Conservation (phyloP, 2,888 invertebrate genomes). For the Aethes cnicana region DNA sequence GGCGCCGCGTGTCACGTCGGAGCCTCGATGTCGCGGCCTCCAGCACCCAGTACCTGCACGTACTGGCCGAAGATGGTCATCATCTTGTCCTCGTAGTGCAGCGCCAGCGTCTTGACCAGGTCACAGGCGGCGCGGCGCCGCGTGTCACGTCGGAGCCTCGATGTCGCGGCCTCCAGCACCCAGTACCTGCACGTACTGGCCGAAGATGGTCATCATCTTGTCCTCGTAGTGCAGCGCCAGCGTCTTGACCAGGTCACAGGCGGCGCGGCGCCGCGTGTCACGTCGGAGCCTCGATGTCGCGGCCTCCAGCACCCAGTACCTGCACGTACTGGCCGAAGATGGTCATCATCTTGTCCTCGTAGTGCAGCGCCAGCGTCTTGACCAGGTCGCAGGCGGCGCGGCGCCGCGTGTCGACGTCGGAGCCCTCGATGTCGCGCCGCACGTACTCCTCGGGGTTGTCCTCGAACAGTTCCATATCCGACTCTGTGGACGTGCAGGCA, state of each 20-base stretch:
- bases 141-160: neutral
- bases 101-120: no score
- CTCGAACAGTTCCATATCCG: slow-evolving; percentile 98
- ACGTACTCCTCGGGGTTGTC: slow-evolving; percentile 99
- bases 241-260: slow-evolving; percentile 97
- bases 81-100: no score
- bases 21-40: neutral
- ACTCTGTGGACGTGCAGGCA: slow-evolving; percentile 79
- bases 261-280: slow-evolving; percentile 97
- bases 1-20: neutral
- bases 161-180: no score
- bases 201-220: no score
- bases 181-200: no score
- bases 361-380: slow-evolving; percentile 92
- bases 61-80: no score
- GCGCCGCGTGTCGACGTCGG: slow-evolving; percentile 97
- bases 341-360: slow-evolving; percentile 92
- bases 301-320: slow-evolving; percentile 89
- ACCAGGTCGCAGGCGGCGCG: slow-evolving; percentile 98
- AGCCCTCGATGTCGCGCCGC: slow-evolving; percentile 97
- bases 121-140: neutral
- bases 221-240: slow-evolving; percentile 95
- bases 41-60: no score
- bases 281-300: slow-evolving; percentile 85
- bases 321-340: slow-evolving; percentile 94